Percentiles rank a stretch among this genome's conserved stretches.
Conservation (phyloP, 2,113 vertebrate genomes). For the Urocolius indicus region DNA sequence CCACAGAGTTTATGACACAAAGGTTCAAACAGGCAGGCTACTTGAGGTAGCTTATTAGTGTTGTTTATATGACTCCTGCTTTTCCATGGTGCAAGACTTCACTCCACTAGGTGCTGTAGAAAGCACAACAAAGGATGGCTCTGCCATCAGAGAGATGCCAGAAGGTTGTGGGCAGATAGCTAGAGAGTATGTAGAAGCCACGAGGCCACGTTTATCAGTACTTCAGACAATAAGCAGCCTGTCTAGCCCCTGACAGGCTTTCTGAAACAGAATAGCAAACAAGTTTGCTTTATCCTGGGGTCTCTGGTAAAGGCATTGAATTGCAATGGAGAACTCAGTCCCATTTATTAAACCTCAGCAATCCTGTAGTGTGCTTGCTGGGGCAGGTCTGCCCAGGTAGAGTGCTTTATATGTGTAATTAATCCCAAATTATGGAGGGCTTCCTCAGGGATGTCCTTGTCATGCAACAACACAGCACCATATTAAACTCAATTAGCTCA, state of each 20-base stretch:
- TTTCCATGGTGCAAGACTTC: not conserved
- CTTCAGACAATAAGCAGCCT: not conserved
- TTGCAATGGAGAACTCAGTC: not conserved
- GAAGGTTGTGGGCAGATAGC: not conserved
- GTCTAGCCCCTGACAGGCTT: not conserved
- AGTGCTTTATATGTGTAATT: not conserved
- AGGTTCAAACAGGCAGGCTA: not conserved
- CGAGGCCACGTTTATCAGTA: not conserved
- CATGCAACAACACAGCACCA: not conserved
- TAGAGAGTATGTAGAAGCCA: not conserved
- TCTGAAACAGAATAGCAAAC: not conserved
- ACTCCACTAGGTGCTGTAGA: rapidly evolving
- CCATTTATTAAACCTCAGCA: not conserved
- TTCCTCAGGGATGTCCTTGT: not conserved
- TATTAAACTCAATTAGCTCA: not conserved
- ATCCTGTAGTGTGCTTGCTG: not conserved
- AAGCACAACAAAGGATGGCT: not conserved
- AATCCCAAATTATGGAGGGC: not conserved
- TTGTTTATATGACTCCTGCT: not conserved
- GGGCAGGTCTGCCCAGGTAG: not conserved
- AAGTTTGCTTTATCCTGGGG: not conserved
- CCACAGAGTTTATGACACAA: not conserved
- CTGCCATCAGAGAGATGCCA: not conserved
- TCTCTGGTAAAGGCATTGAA: not conserved
- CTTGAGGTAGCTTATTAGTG: not conserved